These are phyloP conservation scores for Choloepus didactylus DNA, from an alignment of 2,797 vertebrate genomes.

Conservation along the genomic window DNA sequence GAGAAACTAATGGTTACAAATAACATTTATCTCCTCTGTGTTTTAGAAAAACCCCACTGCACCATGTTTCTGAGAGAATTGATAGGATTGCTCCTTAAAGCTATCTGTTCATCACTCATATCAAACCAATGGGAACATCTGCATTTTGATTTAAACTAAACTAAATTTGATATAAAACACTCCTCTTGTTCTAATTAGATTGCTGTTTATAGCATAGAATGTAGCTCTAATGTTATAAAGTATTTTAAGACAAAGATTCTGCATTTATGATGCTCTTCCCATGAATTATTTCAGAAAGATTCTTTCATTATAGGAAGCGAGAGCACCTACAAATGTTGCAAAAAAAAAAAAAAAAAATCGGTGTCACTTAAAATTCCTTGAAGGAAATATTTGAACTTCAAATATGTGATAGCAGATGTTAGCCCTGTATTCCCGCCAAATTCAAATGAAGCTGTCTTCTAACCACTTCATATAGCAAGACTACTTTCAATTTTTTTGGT, in stretches of 20 bases:
- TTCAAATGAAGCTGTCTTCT: slow-evolving; percentile 60
- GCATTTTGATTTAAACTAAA: slow-evolving; percentile 55
- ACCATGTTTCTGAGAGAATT: not conserved
- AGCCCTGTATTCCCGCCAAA: slow-evolving; percentile 27
- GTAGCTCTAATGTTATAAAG: not conserved
- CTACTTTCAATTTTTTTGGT: slow-evolving; percentile 25
- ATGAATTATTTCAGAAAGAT: slow-evolving; percentile 36
- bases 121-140: not conserved
- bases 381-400: slow-evolving; percentile 48
- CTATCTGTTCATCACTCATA: not conserved
- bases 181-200: not conserved
- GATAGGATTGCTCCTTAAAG: not conserved
- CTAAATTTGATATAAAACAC: slow-evolving; percentile 41
- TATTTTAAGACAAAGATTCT: slow-evolving; percentile 3
- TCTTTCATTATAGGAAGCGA: slow-evolving; percentile 20
- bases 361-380: slow-evolving; percentile 60
- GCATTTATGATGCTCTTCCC: not conserved
- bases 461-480: slow-evolving; percentile 27
- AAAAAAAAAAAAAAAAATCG: slow-evolving; percentile 26
- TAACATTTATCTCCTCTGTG: not conserved
- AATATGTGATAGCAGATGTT: slow-evolving; percentile 63
- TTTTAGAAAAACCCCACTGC: not conserved
- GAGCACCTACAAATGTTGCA: not conserved
- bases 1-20: slow-evolving; percentile 38
- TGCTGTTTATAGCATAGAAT: not conserved